Base-by-base conservation (phyloP, 35 echinoderm and acorn worm species). In the Hemicentrotus pulcherrimus region DNA sequence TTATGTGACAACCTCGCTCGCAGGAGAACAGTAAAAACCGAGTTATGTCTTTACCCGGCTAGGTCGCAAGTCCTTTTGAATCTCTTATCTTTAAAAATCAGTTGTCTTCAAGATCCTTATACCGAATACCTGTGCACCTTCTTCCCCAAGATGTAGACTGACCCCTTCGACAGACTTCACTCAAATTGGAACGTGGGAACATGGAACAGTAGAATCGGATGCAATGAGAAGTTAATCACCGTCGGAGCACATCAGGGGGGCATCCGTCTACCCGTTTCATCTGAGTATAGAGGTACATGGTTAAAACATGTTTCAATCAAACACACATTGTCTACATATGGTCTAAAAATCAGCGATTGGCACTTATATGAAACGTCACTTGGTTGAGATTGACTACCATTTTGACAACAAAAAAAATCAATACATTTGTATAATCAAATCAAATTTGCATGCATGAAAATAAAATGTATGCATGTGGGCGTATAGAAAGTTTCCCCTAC, bases 161-260 rank as follows among this genome's bases (percentile, higher is more conserved):
- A 78, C 28, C 65, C 65, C 28, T 78, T 78, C 19, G 65, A 78
- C 65, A 78, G 91, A 47, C 45, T 93, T 93, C 48, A 15, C 32
- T 58, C 91, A 48, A 93, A 93, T 47, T 93, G 46, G 91, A 93
- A 93, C 91, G 91, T 93, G 91, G 91, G 91, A 93, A 93, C 91
- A 50, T 93, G 48, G n/a, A 47, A 50, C 41, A 19, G 48, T 93
- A 46, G 48, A 58, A 93, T 93, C 91, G 91, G 91, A 93, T 47
- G 91, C 91, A 93, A 93, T 93, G 48, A 93, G 46, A 46, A 58
- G 91, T 32, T 58, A 93, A 50, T 93, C 91, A 47, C 91, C 48
- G 91, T 47, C 41, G 32, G 91, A 93, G 13, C 91, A 31, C 91
- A 58, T 93, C 48, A 58, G 91, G 91, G 91, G 91, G 91, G 45